Percentiles rank a stretch among this genome's conserved stretches.
Conservation (phyloP, 1,140 invertebrate species). For the Drosophila busckii region DNA sequence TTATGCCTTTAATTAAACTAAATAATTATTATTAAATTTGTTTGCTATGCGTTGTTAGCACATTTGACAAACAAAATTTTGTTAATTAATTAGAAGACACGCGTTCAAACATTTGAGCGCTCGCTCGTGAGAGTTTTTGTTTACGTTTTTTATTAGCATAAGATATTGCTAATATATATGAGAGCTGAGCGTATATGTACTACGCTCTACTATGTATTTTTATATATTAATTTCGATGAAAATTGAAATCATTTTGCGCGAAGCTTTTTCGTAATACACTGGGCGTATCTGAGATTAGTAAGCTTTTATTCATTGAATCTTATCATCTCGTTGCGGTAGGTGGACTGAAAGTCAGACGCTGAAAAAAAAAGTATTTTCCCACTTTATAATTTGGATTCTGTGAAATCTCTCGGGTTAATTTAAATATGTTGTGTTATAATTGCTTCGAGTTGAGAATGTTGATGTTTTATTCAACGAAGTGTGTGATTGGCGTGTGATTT, state of each 20-base stretch:
- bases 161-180: conserved; percentile 46
- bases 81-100: too few species aligned
- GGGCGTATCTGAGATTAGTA: conserved; percentile 50
- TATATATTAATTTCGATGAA: conserved; percentile 20
- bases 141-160: conserved; percentile 72
- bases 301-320: conserved; percentile 23
- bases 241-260: conserved; percentile 18
- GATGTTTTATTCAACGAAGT: too few species aligned
- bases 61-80: too few species aligned
- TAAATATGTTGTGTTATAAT: too few species aligned
- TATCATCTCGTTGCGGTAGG: conserved; percentile 32
- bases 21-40: too few species aligned
- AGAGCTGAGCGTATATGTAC: conserved; percentile 1
- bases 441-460: too few species aligned
- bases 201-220: too few species aligned
- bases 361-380: conserved; percentile 4
- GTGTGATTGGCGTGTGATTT: too few species aligned
- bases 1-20: too few species aligned
- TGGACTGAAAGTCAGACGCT: conserved; percentile 12
- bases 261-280: conserved; percentile 23
- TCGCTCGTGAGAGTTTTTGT: conserved; percentile 31
- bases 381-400: neutral
- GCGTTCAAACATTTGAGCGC: too few species aligned
- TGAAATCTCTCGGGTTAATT: conserved; percentile 3
- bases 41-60: too few species aligned